Evolutionary conservation across 2,113 vertebrate species (phyloP).

Genomic region (Chinchilla lanigera): DNA sequence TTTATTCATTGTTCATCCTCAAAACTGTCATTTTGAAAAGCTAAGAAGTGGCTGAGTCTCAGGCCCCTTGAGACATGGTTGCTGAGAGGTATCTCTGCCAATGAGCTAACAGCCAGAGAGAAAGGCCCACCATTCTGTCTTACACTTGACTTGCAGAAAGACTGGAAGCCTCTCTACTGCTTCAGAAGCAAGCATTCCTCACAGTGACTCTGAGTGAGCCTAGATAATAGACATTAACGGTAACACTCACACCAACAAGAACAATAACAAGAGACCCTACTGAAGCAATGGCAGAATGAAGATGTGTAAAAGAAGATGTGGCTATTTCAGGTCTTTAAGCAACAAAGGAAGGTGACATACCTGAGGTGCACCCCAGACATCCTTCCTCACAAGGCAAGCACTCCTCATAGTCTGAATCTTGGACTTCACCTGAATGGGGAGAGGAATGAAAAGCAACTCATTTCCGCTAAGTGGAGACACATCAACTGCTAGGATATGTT

Average conservation of each 20-base stretch:
- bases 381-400: constrained; percentile 92
- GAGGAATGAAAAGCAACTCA: constrained; percentile 17
- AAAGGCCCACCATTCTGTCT: background rate
- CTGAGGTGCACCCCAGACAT: constrained; percentile 89
- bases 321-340: background rate
- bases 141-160: background rate
- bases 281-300: background rate
- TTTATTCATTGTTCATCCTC: background rate
- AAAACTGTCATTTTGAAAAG: background rate
- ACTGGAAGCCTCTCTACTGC: background rate
- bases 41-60: background rate
- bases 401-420: constrained; percentile 85
- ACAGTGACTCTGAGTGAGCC: background rate
- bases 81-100: background rate
- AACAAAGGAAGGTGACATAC: constrained; percentile 86
- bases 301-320: background rate
- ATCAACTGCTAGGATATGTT: background rate
- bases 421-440: constrained; percentile 86
- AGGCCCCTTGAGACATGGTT: background rate
- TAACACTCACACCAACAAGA: background rate
- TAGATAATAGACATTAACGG: background rate
- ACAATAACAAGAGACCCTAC: background rate
- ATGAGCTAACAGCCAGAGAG: background rate
- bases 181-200: background rate
- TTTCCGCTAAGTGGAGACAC: background rate